phyloP scores from a whole-genome alignment of 1,140 invertebrate species.

The Drosophila paulistorum region DNA sequence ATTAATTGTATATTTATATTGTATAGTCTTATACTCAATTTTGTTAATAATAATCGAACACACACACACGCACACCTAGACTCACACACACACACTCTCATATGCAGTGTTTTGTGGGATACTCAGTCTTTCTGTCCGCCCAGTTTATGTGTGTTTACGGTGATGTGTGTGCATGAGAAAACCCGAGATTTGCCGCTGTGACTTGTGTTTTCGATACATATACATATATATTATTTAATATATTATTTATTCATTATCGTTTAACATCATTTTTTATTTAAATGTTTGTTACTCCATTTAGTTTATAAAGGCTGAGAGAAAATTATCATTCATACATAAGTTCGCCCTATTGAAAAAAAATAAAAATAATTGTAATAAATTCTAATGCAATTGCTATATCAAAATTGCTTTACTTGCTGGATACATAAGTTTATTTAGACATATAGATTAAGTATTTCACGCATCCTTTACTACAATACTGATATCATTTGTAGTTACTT shows the following conservation, averaged over 20 bases:
- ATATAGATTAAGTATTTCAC: background rate
- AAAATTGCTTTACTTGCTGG: background rate
- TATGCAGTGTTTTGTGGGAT: constrained; percentile 1
- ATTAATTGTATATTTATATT: constrained; percentile 2
- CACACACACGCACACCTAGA: background rate
- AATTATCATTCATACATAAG: background rate
- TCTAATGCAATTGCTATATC: background rate
- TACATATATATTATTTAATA: constrained; percentile 59
- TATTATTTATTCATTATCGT: constrained; percentile 59
- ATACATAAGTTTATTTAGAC: background rate
- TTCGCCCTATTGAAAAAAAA: background rate
- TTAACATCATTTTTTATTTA: constrained; percentile 43
- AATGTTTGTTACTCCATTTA: background rate
- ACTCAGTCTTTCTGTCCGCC: constrained; percentile 26
- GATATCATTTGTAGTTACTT: constrained; percentile 11
- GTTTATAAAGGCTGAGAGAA: background rate
- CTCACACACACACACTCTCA: background rate
- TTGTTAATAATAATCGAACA: constrained; percentile 27
- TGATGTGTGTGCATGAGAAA: background rate
- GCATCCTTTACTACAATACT: background rate
- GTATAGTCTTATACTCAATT: constrained; percentile 66
- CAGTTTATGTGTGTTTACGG: background rate
- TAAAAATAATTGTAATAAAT: background rate
- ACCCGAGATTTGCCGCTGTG: constrained; percentile 7
- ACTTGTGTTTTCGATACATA: constrained; percentile 25